Percentiles rank a stretch among this genome's conserved stretches.
phyloP scores from a whole-genome alignment of 2,888 invertebrate species.

The Argyresthia goedartella region DNA sequence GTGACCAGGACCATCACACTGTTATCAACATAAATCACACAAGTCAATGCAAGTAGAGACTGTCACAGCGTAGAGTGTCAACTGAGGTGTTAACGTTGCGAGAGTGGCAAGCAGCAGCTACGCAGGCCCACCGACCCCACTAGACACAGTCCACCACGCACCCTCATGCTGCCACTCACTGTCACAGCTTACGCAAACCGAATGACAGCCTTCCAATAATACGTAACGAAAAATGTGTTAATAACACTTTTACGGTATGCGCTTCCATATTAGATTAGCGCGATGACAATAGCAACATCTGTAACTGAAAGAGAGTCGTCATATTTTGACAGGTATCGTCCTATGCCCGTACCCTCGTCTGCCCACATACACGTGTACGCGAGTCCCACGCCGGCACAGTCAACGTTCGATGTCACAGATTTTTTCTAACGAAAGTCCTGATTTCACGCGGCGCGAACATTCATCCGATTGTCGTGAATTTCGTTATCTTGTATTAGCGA shows the following conservation, averaged over 20 bases:
- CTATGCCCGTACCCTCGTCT: slow-evolving; percentile 49
- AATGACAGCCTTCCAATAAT: slow-evolving; percentile 66
- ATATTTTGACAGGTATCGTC: slow-evolving; percentile 69
- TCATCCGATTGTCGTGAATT: slow-evolving; percentile 63
- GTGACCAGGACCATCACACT: too few species aligned
- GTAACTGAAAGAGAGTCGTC: slow-evolving; percentile 59
- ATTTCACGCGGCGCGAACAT: slow-evolving; percentile 70
- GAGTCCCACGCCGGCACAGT: slow-evolving; percentile 37
- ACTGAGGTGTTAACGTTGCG: too few species aligned
- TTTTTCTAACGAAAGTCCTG: slow-evolving; percentile 63
- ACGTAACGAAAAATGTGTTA: slow-evolving; percentile 67
- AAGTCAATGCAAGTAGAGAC: background rate
- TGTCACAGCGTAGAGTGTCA: too few species aligned
- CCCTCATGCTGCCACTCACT: slow-evolving; percentile 54
- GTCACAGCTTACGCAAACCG: slow-evolving; percentile 67
- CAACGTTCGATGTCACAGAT: slow-evolving; percentile 35
- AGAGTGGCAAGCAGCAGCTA: too few species aligned
- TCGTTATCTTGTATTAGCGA: slow-evolving; percentile 64
- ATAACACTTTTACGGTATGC: slow-evolving; percentile 65
- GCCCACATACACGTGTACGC: slow-evolving; percentile 66
- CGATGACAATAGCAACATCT: slow-evolving; percentile 65
- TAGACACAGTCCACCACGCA: too few species aligned
- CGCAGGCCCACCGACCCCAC: too few species aligned
- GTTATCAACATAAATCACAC: slow-evolving; percentile 27
- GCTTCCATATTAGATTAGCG: slow-evolving; percentile 61